Evolutionary conservation across 2,797 vertebrate genomes (phyloP), one percentile per base, ranked within the genome.

Genomic region (Phoeniculus purpureus): DNA sequence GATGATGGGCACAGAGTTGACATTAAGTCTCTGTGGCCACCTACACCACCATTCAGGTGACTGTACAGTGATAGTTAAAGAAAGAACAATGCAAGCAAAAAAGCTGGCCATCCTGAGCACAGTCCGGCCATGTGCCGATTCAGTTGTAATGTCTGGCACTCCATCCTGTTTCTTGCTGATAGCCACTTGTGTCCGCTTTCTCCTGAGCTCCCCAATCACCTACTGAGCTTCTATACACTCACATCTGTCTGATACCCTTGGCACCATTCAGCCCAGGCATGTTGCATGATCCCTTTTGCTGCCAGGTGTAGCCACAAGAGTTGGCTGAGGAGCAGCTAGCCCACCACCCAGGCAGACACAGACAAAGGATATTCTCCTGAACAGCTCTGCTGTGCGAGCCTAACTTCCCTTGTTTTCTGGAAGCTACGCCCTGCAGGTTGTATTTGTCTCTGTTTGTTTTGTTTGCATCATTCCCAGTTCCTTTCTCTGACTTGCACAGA

Each of bases 221-320:
- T 0, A 3, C 93, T 93, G 90, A 85, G 90, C 58, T 93, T 92
- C 86, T 94, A 68, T 95, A 90, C 29, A 0, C 72, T 91, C 91
- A 92, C 90, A 93, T 94, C 94, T 95, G 91, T 50, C 81, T 88
- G 47, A 81, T 88, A 34, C 85, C 74, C 81, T 45, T 84, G 81
- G 87, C 87, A 77, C 51, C 5, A 5, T 18, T 82, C 48, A 47
- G 54, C 29, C 32, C 3, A 9, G 55, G 65, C 51, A 26, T 88
- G 66, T 55, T 55, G 23, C 62, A 19, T 4, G 4, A 26, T 75
- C 43, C 48, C 23, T 82, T 93, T 65, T 77, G 83, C 58, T 90
- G 78, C 72, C 58, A 82, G 43, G 71, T 54, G 51, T 54, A 66
- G 71, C 56, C 66, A 0, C 0, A 8, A 0, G 1, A 64, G 60